A percentile compares a stretch with the other conserved stretches of the same genome.
These are phyloP conservation scores for Zosterops hypoxanthus DNA, from an alignment of 2,113 vertebrate genomes.

Conservation along the genomic window DNA sequence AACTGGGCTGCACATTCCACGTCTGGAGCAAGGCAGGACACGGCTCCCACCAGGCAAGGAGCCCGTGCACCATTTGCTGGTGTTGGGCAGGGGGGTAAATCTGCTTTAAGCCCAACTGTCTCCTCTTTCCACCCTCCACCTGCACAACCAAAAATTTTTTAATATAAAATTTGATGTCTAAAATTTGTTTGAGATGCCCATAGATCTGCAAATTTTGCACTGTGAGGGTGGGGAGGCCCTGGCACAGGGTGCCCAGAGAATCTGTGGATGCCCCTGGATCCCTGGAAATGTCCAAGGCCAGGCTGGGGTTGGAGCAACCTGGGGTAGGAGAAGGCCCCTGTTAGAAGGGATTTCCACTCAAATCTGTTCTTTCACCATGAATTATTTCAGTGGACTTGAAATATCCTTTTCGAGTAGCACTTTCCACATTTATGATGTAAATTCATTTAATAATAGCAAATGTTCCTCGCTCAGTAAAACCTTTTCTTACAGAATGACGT, in stretches of 20 bases:
- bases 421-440: neutral
- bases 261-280: neutral
- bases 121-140: neutral
- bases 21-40: neutral
- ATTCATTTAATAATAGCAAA: neutral
- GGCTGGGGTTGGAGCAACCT: rapidly evolving
- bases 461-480: neutral
- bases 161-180: neutral
- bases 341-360: neutral
- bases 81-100: rapidly evolving
- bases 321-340: rapidly evolving
- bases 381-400: neutral
- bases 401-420: neutral
- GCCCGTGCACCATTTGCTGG: rapidly evolving
- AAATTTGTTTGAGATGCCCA: neutral
- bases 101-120: neutral
- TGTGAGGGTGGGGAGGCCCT: neutral
- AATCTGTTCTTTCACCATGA: neutral
- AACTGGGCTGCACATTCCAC: neutral
- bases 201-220: neutral
- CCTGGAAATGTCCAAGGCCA: neutral
- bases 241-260: neutral
- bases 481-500: neutral
- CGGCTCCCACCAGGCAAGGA: neutral
- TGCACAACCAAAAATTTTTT: neutral